Evolutionary conservation across 64 coral and sea anemone genomes (phyloP).

Genomic region (Actinia equina): DNA sequence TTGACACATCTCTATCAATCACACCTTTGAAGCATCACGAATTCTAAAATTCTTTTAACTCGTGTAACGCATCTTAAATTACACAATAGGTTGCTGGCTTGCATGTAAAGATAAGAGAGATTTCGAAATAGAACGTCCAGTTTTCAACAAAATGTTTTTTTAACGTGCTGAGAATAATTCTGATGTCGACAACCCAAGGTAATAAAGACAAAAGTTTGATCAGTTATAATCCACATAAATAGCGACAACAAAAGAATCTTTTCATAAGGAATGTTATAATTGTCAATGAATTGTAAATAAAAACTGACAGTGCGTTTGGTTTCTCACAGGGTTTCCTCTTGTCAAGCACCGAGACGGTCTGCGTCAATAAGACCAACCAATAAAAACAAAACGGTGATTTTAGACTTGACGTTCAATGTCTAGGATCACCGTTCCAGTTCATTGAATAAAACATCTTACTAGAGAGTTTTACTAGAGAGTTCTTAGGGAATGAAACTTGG

Average conservation of each 20-base stretch:
- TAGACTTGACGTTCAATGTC: not conserved
- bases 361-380: not conserved
- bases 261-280: slow-evolving; percentile 2
- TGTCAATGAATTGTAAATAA: slow-evolving; percentile 12
- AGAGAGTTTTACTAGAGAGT: no score
- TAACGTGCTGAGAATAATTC: not conserved
- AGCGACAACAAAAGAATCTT: not conserved
- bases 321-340: not conserved
- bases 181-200: not conserved
- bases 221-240: slow-evolving; percentile 7
- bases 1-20: not conserved
- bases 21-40: slow-evolving; percentile 11
- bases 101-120: not conserved
- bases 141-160: not conserved
- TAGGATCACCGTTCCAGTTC: no score
- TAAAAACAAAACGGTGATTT: not conserved
- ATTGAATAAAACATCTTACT: no score
- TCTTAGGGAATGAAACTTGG: no score
- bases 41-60: not conserved
- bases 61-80: slow-evolving; percentile 10
- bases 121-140: not conserved
- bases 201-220: not conserved
- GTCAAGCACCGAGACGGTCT: not conserved
- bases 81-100: not conserved
- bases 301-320: not conserved